A percentile compares a stretch with the other conserved stretches of the same genome.
These are phyloP conservation scores for Epizoanthus ramosus DNA, from an alignment of 92 coral and sea anemone species.

Conservation along the genomic window DNA sequence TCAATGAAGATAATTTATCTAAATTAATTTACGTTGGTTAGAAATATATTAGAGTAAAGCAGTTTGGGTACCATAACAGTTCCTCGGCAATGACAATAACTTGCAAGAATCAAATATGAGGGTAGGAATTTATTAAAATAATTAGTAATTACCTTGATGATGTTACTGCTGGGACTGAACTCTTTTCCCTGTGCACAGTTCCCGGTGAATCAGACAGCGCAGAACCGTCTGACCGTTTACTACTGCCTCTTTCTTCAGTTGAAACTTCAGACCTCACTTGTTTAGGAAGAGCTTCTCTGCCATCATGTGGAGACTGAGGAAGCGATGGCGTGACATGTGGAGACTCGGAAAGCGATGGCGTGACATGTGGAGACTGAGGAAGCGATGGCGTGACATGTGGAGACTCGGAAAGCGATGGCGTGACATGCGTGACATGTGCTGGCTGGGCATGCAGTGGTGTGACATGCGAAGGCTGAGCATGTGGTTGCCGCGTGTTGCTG, in stretches of 20 bases:
- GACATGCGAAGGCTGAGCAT: neutral
- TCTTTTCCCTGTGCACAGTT: neutral
- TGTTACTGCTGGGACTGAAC: neutral
- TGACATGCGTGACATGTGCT: neutral
- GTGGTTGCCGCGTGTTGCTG: neutral
- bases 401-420: neutral
- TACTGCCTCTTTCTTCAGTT: neutral
- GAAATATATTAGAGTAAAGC: neutral
- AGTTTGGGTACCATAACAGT: neutral
- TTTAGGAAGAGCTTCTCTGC: slow-evolving; percentile 2
- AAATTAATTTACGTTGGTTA: no score
- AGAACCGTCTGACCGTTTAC: neutral
- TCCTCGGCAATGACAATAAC: neutral
- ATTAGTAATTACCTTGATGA: slow-evolving; percentile 15
- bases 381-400: neutral
- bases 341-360: neutral
- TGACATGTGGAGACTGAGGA: neutral
- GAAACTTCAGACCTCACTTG: neutral
- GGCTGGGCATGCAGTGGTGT: neutral
- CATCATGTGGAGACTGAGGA: neutral
- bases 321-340: neutral
- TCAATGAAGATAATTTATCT: no score
- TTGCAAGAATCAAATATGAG: no score
- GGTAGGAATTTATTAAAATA: no score
- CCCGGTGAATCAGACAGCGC: slow-evolving; percentile 1